Conservation (phyloP, 2,888 invertebrate genomes). For the Rhorus exstirpatorius region DNA sequence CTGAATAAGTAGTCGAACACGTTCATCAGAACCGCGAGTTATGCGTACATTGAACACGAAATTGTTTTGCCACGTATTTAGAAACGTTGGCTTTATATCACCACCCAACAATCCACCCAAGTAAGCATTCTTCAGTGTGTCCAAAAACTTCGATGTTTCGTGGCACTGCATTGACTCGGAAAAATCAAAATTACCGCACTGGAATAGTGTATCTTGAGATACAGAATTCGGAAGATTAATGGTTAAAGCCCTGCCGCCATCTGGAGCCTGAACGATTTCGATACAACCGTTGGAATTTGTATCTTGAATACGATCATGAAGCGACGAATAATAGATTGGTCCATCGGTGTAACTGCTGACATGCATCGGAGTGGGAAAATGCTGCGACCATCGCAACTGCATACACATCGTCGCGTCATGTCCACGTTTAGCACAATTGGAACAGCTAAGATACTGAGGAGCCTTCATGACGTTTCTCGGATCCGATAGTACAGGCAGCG, state of each 20-base stretch:
- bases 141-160: constrained; percentile 21
- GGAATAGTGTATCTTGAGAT: not conserved
- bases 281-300: not conserved
- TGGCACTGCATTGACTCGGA: not conserved
- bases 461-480: constrained; percentile 80
- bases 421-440: constrained; percentile 85
- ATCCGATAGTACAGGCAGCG: constrained; percentile 77
- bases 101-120: constrained; percentile 38
- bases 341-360: constrained; percentile 78
- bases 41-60: constrained; percentile 23
- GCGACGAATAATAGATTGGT: constrained; percentile 62
- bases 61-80: not conserved
- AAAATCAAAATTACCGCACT: not conserved
- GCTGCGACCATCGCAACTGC: constrained; percentile 80
- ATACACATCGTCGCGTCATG: constrained; percentile 82
- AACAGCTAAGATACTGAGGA: constrained; percentile 83
- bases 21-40: not conserved
- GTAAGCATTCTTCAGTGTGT: constrained; percentile 9
- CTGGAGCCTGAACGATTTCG: not conserved
- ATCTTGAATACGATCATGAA: not conserved
- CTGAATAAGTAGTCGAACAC: not conserved
- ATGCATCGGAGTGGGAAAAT: constrained; percentile 79
- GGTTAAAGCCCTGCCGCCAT: not conserved
- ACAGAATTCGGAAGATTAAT: not conserved
- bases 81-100: constrained; percentile 13